phyloP scores from a whole-genome alignment of 2,888 invertebrate species.

The Heteromyza rotundicornis region DNA sequence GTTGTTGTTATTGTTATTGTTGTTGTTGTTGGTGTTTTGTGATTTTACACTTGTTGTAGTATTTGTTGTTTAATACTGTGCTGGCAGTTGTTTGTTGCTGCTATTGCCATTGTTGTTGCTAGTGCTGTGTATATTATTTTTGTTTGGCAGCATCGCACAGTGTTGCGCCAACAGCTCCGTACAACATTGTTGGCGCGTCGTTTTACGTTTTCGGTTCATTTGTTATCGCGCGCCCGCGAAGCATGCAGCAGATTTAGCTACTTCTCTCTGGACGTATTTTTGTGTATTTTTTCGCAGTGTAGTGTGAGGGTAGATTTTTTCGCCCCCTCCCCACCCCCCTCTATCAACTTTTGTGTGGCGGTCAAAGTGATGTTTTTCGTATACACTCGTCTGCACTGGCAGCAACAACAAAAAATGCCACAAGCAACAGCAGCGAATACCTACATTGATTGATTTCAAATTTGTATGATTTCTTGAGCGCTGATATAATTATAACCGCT shows the following conservation, averaged over 20 bases:
- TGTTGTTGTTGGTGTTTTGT: background rate
- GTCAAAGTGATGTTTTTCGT: too few species aligned
- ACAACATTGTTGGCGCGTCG: conserved; percentile 38
- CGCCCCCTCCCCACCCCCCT: too few species aligned
- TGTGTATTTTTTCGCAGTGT: too few species aligned
- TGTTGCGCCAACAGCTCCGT: conserved; percentile 25
- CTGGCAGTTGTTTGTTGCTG: background rate
- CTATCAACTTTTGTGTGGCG: too few species aligned
- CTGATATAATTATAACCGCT: background rate
- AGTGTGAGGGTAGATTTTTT: too few species aligned
- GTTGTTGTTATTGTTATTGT: conserved; percentile 7
- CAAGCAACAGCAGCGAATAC: too few species aligned
- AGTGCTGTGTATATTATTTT: background rate
- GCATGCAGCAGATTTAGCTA: conserved; percentile 14
- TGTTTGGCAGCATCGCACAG: background rate
- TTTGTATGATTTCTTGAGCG: background rate
- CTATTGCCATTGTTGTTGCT: background rate
- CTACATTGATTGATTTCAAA: background rate
- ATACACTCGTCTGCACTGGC: background rate
- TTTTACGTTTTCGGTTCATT: conserved; percentile 50
- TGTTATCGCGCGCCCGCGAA: conserved; percentile 38
- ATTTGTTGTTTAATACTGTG: background rate
- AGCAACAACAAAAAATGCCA: too few species aligned
- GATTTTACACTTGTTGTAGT: background rate
- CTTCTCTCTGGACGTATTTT: too few species aligned